A percentile compares a stretch with the other conserved stretches of the same genome.
Conservation (phyloP, 2,888 invertebrate species). For the Spodoptera littoralis region DNA sequence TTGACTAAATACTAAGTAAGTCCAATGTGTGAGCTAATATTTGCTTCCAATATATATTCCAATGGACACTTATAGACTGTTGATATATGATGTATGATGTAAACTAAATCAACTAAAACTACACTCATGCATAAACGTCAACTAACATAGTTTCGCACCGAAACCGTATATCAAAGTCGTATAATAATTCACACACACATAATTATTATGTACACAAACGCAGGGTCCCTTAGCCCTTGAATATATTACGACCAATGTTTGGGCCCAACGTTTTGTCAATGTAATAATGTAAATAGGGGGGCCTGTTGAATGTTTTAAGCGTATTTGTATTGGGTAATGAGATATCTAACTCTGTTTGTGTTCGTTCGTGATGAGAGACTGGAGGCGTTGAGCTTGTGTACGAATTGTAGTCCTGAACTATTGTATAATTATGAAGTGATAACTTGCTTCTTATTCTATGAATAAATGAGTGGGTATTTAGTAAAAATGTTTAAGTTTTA, state of each 20-base stretch:
- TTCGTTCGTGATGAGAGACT: conserved; percentile 12
- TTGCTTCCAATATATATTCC: too few relatives aligned
- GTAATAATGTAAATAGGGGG: conserved; percentile 53
- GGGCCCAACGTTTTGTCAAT: conserved; percentile 52
- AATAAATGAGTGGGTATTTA: too few relatives aligned
- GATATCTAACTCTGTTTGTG: conserved; percentile 30
- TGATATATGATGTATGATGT: too few relatives aligned
- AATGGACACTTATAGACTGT: too few relatives aligned
- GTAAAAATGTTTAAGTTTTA: too few relatives aligned
- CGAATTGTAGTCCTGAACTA: not conserved
- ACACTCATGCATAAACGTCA: conserved; percentile 8
- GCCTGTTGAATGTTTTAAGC: conserved; percentile 32
- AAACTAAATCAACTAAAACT: conserved; percentile 20
- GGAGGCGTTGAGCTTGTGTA: not conserved
- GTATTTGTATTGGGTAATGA: conserved; percentile 51
- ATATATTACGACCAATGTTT: conserved; percentile 53
- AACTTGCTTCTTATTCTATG: too few relatives aligned
- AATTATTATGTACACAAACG: conserved; percentile 52
- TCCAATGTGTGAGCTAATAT: too few relatives aligned
- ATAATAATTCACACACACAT: conserved; percentile 39
- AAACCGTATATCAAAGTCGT: conserved; percentile 37
- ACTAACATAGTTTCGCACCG: conserved; percentile 18
- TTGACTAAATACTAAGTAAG: too few relatives aligned
- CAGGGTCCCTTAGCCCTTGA: conserved; percentile 33
- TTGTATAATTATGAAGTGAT: too few relatives aligned